These are phyloP conservation scores for Galeopterus variegatus DNA, from an alignment of 2,113 vertebrate species.

Conservation along the genomic window DNA sequence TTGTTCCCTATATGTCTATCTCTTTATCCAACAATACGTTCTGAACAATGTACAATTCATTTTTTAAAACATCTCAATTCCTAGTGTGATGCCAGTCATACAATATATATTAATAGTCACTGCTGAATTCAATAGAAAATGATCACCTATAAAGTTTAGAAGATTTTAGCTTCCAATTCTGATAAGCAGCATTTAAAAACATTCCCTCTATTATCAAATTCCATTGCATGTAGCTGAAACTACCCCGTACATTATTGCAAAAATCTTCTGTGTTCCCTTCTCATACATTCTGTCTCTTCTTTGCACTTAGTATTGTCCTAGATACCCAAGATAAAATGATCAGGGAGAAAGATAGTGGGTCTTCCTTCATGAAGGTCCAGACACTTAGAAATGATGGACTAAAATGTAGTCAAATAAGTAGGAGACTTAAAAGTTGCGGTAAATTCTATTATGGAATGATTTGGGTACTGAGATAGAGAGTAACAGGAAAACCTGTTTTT, in stretches of 20 bases:
- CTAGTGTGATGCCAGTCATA: background rate
- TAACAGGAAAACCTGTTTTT: background rate
- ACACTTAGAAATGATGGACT: background rate
- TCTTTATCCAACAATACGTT: background rate
- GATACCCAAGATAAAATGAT: background rate
- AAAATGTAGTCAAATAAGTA: background rate
- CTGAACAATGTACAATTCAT: background rate
- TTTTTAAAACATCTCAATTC: constrained; percentile 23
- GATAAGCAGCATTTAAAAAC: constrained; percentile 6
- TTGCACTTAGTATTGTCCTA: background rate
- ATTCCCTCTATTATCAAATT: constrained; percentile 26
- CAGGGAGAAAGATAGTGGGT: background rate
- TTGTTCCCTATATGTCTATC: background rate
- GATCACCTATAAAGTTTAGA: background rate
- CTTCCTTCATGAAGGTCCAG: background rate
- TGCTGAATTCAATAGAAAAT: background rate
- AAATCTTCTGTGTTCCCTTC: background rate
- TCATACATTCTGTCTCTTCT: background rate
- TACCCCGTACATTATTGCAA: background rate
- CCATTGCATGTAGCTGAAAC: background rate
- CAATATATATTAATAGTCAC: background rate
- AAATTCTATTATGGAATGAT: background rate
- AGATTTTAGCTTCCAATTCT: background rate
- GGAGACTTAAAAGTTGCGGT: background rate
- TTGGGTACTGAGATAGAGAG: background rate